Evolutionary conservation across 2,797 vertebrate species (phyloP), one percentile per base, ranked within the genome.

Genomic region (Spea hammondii): DNA sequence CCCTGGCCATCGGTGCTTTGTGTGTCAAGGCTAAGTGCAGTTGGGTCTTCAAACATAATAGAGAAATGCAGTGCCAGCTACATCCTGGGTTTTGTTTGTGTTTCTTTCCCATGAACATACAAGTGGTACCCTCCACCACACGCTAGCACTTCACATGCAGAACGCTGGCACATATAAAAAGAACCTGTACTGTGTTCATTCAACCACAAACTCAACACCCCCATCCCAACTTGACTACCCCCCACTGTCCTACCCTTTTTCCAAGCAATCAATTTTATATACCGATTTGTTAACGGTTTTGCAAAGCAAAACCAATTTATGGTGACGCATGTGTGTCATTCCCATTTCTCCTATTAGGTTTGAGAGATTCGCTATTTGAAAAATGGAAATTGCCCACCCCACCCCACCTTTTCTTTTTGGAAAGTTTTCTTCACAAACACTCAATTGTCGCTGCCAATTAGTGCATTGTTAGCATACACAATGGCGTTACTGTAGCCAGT

Each of bases 371-470:
- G 90, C 89, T 95, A 93, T 95, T 91, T 92, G 92, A 93, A 92
- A 73, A 91, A 92, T 91, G 91, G 87, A 89, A 83, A 76, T 84
- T 32, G 32, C 90, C 89, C 90, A 59, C 90, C 89, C 90, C 85
- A 85, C 89, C 93, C 91, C 83, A 82, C 84, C 87, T 87, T 84
- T 83, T 77, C 83, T 76, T 48, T 77, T 78, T 77, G 74, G 80
- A 75, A 82, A 82, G 80, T 78, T 80, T 46, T 85, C 86, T 83
- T 86, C 86, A 84, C 84, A 62, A 86, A 85, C 77, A 81, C 84
- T 86, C 94, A 89, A 96, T 97, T 98, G 96, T 97, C 96, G 90
- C 91, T 84, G 86, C 95, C 96, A 98, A 98, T 98, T 97, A 99
- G 95, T 90, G 92, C 93, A 92, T 95, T 95, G 93, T 95, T 89